Evolutionary conservation across 2,113 vertebrate species (phyloP).

Genomic region (Gnathonemus longibarbis): DNA sequence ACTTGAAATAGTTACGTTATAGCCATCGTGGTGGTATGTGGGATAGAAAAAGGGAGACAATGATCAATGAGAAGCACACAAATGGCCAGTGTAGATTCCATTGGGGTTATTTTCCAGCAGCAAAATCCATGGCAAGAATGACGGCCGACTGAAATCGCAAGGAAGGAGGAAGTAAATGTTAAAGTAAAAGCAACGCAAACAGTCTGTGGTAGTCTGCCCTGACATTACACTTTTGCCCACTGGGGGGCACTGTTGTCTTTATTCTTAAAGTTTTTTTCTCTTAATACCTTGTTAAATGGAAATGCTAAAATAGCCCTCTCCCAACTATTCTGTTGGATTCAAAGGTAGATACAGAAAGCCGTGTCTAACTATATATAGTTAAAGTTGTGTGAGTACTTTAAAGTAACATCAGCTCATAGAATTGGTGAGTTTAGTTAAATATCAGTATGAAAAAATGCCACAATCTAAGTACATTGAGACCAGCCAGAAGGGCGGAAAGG

Average conservation of each 20-base stretch:
- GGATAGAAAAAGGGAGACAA: background rate
- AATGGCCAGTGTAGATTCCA: background rate
- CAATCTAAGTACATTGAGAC: background rate
- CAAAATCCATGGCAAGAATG: background rate
- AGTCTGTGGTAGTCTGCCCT: background rate
- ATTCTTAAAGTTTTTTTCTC: background rate
- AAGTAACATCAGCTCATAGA: background rate
- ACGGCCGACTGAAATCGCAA: background rate
- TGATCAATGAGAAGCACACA: background rate
- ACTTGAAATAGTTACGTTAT: background rate
- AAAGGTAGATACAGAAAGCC: background rate
- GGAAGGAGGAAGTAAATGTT: background rate
- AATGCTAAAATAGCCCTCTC: background rate
- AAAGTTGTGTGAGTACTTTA: background rate
- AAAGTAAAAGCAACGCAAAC: background rate
- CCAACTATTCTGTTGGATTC: background rate
- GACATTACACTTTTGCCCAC: background rate
- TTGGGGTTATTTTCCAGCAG: background rate
- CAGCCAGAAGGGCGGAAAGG: background rate
- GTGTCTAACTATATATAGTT: background rate
- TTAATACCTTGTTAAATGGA: background rate
- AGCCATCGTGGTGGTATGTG: background rate
- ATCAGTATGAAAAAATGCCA: background rate
- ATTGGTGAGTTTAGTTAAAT: background rate
- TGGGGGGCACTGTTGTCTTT: slow-evolving; percentile 1